Percentiles rank a stretch among this genome's conserved stretches.
Evolutionary conservation across 2,888 invertebrate species (phyloP).

Genomic region (Nasonovia ribisnigri): DNA sequence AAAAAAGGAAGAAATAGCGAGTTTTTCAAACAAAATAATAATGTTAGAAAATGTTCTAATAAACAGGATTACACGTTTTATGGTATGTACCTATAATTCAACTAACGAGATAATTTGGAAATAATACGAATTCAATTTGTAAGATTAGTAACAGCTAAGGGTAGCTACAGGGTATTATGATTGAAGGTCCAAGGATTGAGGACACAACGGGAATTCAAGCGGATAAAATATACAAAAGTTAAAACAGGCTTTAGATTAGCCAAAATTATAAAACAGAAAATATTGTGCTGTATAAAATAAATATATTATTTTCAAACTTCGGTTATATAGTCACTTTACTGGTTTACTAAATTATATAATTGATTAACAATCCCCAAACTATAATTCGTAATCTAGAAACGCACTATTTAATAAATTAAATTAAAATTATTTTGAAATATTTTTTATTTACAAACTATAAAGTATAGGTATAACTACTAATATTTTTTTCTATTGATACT

Average conservation of each 20-base stretch:
- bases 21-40: not conserved
- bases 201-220: not conserved
- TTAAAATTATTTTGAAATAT: not conserved
- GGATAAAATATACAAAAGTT: not conserved
- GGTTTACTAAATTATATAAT: not conserved
- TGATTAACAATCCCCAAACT: not conserved
- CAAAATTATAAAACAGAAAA: not conserved
- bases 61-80: not conserved
- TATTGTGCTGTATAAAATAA: not conserved
- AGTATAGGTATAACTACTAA: not conserved
- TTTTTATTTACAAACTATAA: not conserved
- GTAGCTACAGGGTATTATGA: not conserved
- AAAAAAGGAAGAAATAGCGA: not conserved
- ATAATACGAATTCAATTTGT: conserved; percentile 29
- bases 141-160: conserved; percentile 27
- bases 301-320: not conserved
- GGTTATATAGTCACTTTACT: not conserved
- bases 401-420: not conserved
- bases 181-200: not conserved
- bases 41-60: not conserved
- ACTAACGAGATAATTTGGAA: not conserved
- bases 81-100: conserved; percentile 16
- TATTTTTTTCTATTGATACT: not conserved
- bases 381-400: not conserved
- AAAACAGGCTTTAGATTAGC: not conserved